Percentiles rank a stretch among this genome's conserved stretches.
phyloP scores from a whole-genome alignment of 2,113 vertebrate species.

The Amblyopsis rosae region DNA sequence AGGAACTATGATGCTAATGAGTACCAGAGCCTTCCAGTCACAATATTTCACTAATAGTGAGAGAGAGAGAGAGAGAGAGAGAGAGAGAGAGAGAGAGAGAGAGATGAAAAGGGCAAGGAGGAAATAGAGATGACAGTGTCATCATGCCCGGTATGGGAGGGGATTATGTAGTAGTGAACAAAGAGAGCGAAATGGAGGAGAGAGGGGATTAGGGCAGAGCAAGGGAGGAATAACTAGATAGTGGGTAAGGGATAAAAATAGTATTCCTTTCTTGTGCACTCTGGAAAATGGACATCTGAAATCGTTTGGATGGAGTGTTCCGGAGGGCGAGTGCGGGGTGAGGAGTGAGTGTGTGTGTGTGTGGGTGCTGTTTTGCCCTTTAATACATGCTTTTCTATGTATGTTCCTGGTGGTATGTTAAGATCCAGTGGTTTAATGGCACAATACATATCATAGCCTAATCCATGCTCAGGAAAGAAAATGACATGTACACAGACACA shows the following conservation, averaged over 20 bases:
- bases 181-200: conserved; percentile 7
- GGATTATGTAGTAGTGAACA: conserved; percentile 51
- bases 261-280: conserved; percentile 62
- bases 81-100: conserved; percentile 5
- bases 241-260: conserved; percentile 65
- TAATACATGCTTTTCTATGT: conserved; percentile 37
- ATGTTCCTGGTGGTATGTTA: conserved; percentile 8
- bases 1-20: conserved; percentile 32
- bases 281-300: conserved; percentile 66
- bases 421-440: conserved; percentile 15
- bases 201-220: neutral
- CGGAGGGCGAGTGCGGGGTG: conserved; percentile 40
- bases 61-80: conserved; percentile 2
- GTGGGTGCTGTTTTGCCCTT: conserved; percentile 10
- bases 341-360: conserved; percentile 4
- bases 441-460: conserved; percentile 37
- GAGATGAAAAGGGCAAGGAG: conserved; percentile 1
- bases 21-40: conserved; percentile 17
- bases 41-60: conserved; percentile 17
- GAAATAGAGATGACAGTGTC: conserved; percentile 28
- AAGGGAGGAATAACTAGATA: conserved; percentile 38
- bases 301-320: conserved; percentile 53
- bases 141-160: conserved; percentile 37
- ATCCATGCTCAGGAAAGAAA: conserved; percentile 38
- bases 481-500: neutral